Evolutionary conservation across 2,797 vertebrate genomes (phyloP), one percentile per base, ranked within the genome.

Genomic region (Podarcis lilfordi): DNA sequence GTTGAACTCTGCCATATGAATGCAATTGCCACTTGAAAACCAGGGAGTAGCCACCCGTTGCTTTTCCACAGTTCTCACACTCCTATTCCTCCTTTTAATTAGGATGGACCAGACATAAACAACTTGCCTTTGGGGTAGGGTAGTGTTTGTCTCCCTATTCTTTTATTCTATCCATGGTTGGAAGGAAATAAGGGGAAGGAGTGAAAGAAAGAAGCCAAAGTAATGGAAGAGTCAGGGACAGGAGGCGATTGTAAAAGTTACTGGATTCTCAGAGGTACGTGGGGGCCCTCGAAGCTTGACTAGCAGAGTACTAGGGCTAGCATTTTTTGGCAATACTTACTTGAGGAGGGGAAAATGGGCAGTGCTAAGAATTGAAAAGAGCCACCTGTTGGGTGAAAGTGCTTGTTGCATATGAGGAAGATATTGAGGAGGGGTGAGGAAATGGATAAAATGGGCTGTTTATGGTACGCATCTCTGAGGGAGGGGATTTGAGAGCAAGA

Each of bases 401-500:
- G 17, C 19, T 29, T 9, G 61, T 43, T 6, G 50, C 27, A 37
- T 61, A 50, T 75, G 71, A 35, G 55, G 6, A 35, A 76, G 19
- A 76, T 10, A 50, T 8, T 32, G 5, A 2, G 6, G 3, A 50
- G 13, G 69, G 27, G 23, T 3, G 23, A 10, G 68, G 17, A 23
- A 3, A 61, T 59, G 77, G 21, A 25, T 86, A 55, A 15, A 55
- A 78, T 68, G 61, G 55, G 23, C 50, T 55, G 75, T 21, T 64
- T n/a, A 37, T 17, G 32, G n/a, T 71, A 71, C 21, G 2, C 25
- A 3, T 19, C 90, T 90, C 69, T 17, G 81, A 87, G 77, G 91
- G 85, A 89, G 6, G 40, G 80, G 23, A 27, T 43, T 93, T 93
- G 92, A 89, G 90, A 91, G 74, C 77, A 91, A 55, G 81, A 32